Conservation (phyloP, 1,140 invertebrate species). For the Sogatella furcifera region DNA sequence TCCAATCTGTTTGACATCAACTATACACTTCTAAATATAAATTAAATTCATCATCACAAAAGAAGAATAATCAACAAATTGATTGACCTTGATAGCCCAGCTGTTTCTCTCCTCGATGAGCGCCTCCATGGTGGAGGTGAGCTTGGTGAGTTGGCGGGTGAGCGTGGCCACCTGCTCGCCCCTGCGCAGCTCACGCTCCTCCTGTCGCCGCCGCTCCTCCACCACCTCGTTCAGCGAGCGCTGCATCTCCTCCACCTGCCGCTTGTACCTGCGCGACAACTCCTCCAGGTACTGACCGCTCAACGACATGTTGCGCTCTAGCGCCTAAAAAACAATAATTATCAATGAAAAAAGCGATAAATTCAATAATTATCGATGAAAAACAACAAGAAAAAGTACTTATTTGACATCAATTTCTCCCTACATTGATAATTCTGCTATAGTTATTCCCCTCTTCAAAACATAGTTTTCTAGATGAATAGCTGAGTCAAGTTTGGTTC, state of each 20-base stretch:
- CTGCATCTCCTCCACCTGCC: slow-evolving; percentile 91
- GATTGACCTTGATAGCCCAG: slow-evolving; percentile 43
- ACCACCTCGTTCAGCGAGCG: slow-evolving; percentile 58
- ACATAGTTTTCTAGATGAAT: too few relatives aligned
- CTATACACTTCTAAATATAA: too few relatives aligned
- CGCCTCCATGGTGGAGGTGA: slow-evolving; percentile 42
- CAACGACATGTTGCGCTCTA: slow-evolving; percentile 93
- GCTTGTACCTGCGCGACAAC: slow-evolving; percentile 84
- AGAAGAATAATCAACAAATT: background rate
- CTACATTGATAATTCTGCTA: too few relatives aligned
- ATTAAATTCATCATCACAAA: too few relatives aligned
- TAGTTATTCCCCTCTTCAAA: too few relatives aligned
- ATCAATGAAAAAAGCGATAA: too few relatives aligned
- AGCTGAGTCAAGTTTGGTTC: too few relatives aligned
- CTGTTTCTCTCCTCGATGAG: slow-evolving; percentile 51
- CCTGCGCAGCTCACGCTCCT: slow-evolving; percentile 54
- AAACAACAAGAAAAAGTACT: too few relatives aligned
- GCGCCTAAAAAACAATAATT: slow-evolving; percentile 48
- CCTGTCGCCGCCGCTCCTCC: slow-evolving; percentile 57
- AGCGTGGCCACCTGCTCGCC: slow-evolving; percentile 50
- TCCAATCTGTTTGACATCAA: too few relatives aligned
- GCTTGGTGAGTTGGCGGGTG: slow-evolving; percentile 36
- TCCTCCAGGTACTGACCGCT: slow-evolving; percentile 93
- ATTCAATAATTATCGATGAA: too few relatives aligned
- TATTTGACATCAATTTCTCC: too few relatives aligned